Conservation (phyloP, 2,113 vertebrate genomes). For the Dicerorhinus sumatrensis region DNA sequence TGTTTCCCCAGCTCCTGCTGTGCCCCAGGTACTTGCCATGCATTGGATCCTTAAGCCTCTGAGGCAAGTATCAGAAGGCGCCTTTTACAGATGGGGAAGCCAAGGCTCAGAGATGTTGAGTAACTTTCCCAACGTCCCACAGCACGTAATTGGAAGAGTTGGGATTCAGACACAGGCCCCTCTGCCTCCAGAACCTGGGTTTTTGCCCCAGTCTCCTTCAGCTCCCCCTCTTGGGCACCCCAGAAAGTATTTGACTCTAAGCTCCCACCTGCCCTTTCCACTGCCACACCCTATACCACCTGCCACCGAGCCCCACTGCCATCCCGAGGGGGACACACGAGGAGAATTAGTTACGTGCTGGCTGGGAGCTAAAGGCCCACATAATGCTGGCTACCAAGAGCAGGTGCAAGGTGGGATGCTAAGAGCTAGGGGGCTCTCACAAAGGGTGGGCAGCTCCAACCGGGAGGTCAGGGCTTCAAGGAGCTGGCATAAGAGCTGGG, state of each 20-base stretch:
- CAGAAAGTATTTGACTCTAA: rapidly evolving
- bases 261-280: not conserved
- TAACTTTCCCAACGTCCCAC: not conserved
- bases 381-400: rapidly evolving
- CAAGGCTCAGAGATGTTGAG: not conserved
- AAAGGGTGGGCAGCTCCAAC: not conserved
- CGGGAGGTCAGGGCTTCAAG: not conserved
- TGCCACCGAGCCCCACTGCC: not conserved
- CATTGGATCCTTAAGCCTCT: rapidly evolving
- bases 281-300: rapidly evolving
- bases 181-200: not conserved
- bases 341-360: not conserved
- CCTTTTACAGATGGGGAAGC: no score
- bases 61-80: not conserved
- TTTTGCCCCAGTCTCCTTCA: not conserved
- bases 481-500: not conserved
- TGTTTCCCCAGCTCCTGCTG: rapidly evolving
- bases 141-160: rapidly evolving
- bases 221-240: not conserved
- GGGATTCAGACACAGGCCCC: not conserved
- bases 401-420: not conserved
- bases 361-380: rapidly evolving
- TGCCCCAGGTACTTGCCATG: rapidly evolving
- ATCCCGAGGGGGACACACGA: not conserved
- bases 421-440: rapidly evolving